Base-by-base conservation (phyloP, 2,888 invertebrate species). In the Blastobasis lacticolella region DNA sequence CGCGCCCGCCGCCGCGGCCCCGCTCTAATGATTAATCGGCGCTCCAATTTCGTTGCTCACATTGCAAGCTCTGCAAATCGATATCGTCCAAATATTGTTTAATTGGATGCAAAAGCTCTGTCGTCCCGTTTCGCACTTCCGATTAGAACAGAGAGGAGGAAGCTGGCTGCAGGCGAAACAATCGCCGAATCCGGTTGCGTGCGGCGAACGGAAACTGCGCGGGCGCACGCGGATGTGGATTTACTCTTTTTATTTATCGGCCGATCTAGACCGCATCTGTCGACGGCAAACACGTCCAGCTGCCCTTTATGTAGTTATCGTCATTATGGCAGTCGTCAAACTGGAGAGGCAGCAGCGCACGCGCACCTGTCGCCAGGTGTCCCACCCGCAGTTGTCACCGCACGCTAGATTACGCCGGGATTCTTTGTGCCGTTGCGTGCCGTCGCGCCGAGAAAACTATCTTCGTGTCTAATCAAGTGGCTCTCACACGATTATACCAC, bases 241-340 rank as follows among this genome's bases (percentile, higher is more conserved):
- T 80, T 80, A 75, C 77, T 83, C 81, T 80, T 83, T 79, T 85
- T 78, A 76, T 80, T 80, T 79, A 81, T 81, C 80, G 75, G 66
- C 57, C 78, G 76, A 87, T 85, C 84, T 84, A 82, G 82, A 85
- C 78, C 75, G 74, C 87, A 88, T 88, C 86, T 87, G 87, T 78
- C 82, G 61, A 69, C 76, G 78, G 78, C 78, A 79, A 73, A 71
- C 72, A 64, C 69, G 68, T 69, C 71, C 81, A 87, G 85, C 87
- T 87, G 86, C 82, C 77, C 71, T 71, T 75, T 79, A 77, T 47
- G 45, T 77, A 75, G 76, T 66, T 73, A 69, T 75, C 73, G 73
- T 68, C 64, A 70, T 73, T 69, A 71, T 61, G 58, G 66, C 73
- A 75, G 71, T 78, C 77, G 59, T 58, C 62, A 61, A 67, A 69